These are phyloP conservation scores for Acipenser ruthenus DNA, from an alignment of 2,797 vertebrate genomes.

Conservation along the genomic window DNA sequence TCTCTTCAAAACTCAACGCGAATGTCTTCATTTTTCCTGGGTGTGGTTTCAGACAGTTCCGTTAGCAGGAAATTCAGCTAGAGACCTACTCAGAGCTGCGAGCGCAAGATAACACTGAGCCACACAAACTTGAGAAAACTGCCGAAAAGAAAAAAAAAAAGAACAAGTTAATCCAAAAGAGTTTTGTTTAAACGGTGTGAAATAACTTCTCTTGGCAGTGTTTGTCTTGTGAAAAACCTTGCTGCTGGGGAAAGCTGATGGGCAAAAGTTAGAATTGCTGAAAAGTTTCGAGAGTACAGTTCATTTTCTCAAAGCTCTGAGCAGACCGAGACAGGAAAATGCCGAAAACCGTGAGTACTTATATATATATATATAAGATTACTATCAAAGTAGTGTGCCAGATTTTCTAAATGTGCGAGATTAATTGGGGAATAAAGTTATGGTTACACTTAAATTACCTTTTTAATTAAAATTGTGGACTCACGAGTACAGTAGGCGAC, in stretches of 20 bases:
- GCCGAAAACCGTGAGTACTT: constrained; percentile 66
- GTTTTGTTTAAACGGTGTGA: constrained; percentile 3
- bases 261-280: constrained; percentile 53
- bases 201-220: constrained; percentile 33
- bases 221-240: constrained; percentile 3
- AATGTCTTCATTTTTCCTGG: constrained; percentile 55
- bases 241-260: constrained; percentile 40
- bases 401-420: too few relatives aligned
- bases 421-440: too few relatives aligned
- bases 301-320: constrained; percentile 28
- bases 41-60: constrained; percentile 71
- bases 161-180: constrained; percentile 12
- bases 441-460: too few relatives aligned
- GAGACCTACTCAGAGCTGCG: constrained; percentile 35
- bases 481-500: too few relatives aligned
- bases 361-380: neutral
- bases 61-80: constrained; percentile 66
- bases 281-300: constrained; percentile 30
- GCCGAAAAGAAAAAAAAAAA: constrained; percentile 14
- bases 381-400: too few relatives aligned
- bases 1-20: constrained; percentile 23
- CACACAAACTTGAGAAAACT: constrained; percentile 16
- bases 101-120: constrained; percentile 37
- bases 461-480: too few relatives aligned
- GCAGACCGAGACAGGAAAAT: constrained; percentile 39